A percentile compares a stretch with the other conserved stretches of the same genome.
These are phyloP conservation scores for Drosophila cardini DNA, from an alignment of 1,140 invertebrate genomes.

Conservation along the genomic window DNA sequence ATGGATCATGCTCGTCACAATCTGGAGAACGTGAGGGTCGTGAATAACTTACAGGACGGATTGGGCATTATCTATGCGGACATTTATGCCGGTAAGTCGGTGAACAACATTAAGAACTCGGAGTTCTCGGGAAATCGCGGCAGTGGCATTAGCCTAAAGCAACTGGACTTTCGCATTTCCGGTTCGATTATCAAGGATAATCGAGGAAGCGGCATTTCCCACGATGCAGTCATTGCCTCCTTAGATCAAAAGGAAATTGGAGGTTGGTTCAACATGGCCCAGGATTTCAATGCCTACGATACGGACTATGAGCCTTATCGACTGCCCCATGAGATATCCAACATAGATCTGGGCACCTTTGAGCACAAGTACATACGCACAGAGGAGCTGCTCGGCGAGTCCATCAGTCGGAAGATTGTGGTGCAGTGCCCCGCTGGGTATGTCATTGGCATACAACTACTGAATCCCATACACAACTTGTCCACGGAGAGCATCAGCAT, in stretches of 20 bases:
- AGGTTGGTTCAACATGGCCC: slow-evolving; percentile 93
- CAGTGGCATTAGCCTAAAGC: slow-evolving; percentile 95
- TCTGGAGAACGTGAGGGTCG: slow-evolving; percentile 92
- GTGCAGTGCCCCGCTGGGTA: slow-evolving; percentile 90
- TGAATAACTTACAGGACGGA: slow-evolving; percentile 94
- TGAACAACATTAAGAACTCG: slow-evolving; percentile 94
- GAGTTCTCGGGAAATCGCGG: slow-evolving; percentile 94
- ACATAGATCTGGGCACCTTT: slow-evolving; percentile 89
- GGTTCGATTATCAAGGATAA: slow-evolving; percentile 93
- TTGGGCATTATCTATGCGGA: slow-evolving; percentile 95
- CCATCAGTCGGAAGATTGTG: slow-evolving; percentile 86
- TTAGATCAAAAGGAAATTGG: slow-evolving; percentile 95
- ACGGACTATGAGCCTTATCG: slow-evolving; percentile 89
- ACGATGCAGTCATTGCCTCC: slow-evolving; percentile 94
- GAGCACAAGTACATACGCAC: slow-evolving; percentile 93
- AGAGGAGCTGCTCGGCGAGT: slow-evolving; percentile 87
- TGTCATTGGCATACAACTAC: slow-evolving; percentile 91
- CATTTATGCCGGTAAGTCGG: slow-evolving; percentile 92
- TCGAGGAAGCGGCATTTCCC: slow-evolving; percentile 93
- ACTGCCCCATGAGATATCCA: slow-evolving; percentile 87
- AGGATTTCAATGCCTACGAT: slow-evolving; percentile 88
- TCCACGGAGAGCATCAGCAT: slow-evolving; percentile 93
- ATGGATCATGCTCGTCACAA: slow-evolving; percentile 98
- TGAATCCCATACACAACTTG: slow-evolving; percentile 95
- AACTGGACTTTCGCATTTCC: slow-evolving; percentile 92